phyloP scores from a whole-genome alignment of 2,113 vertebrate species.

The Eclectus roratus region DNA sequence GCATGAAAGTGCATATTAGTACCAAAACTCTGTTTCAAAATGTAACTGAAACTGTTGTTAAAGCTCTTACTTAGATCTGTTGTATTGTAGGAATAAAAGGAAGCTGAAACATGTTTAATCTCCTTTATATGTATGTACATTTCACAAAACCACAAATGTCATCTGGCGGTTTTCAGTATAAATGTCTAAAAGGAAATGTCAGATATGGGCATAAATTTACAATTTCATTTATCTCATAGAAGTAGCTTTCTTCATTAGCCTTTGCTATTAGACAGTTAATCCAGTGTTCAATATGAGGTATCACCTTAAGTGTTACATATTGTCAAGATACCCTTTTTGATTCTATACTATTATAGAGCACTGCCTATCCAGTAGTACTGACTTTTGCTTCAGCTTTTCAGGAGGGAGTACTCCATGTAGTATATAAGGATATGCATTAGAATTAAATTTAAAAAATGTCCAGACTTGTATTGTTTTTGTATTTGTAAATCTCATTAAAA shows the following conservation, averaged over 20 bases:
- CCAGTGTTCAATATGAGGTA: neutral
- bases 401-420: rapidly evolving
- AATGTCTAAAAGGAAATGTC: neutral
- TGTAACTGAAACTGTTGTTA: neutral
- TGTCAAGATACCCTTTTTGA: neutral
- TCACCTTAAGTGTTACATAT: neutral
- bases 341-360: neutral
- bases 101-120: neutral
- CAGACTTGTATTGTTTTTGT: neutral
- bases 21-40: neutral
- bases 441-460: neutral
- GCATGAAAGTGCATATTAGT: neutral
- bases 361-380: neutral
- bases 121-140: neutral
- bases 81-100: neutral
- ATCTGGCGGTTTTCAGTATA: neutral
- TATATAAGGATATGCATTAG: neutral
- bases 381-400: neutral
- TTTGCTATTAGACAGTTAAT: neutral
- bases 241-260: neutral
- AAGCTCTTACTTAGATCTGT: neutral
- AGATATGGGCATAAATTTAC: neutral
- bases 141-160: neutral
- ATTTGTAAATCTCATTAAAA: neutral
- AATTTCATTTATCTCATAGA: neutral